Base-by-base conservation (phyloP, 2,113 vertebrate genomes). In the Atherinomorus stipes region DNA sequence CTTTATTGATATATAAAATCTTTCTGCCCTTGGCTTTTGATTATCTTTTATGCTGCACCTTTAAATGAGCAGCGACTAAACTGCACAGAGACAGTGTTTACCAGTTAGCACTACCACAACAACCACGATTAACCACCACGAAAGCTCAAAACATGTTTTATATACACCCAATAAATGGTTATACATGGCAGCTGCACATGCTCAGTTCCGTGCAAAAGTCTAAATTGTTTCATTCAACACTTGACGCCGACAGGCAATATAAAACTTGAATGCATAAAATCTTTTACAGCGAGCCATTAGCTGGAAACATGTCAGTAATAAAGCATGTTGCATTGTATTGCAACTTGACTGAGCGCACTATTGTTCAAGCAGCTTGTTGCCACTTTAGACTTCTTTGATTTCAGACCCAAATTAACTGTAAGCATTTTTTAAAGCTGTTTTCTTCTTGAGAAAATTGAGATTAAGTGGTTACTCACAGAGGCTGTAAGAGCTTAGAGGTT, bases 271-370 rank as follows among this genome's bases (percentile, higher is more conserved):
- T 71, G 53, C 57, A 51, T 80, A 76, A 78, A 80, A 68, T 42
- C 1, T 74, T 89, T 91, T 84, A 89, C 54, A 47, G 69, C 37
- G 10, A 57, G 54, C 72, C 71, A 81, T 88, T 82, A 88, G 70
- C 69, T 74, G 53, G 11, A 68, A 83, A 78, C 31, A 61, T 70
- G 80, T 71, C 59, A 67, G 45, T 62, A 52, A 76, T 74, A 83
- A 81, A 74, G 57, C 58, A 53, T 57, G 54, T 80, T 85, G 72
- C 25, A 11, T 21, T 85, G 79, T 56, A 70, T 37, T 64, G 75
- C 59, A 69, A 67, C 81, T 71, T 71, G 60, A 78, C 49, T 64
- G 53, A 69, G 57, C 6, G 22, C 37, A 28, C 22, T 42, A 31
- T 76, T 71, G 71, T 81, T 86, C 21, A 6, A 23, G 81, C 31